Evolutionary conservation across 1,140 invertebrate genomes (phyloP), one percentile per base, ranked within the genome.

Genomic region (Heliconius eleuchia): DNA sequence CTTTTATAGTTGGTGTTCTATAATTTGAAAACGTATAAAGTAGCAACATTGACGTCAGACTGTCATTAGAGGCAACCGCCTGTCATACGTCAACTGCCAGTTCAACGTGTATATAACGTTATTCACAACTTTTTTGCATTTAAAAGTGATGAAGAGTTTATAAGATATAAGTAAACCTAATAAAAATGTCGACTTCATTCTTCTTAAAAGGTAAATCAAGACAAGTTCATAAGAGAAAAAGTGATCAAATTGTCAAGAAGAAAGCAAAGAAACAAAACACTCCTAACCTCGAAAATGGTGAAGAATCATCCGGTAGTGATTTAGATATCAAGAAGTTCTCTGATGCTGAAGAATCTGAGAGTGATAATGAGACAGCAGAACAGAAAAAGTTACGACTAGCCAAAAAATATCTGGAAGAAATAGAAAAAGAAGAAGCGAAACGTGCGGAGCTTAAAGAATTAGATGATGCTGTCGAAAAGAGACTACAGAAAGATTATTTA

Each of bases 301-400:
- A 95, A 30, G 95, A 95, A 85, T 94, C 93, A 66, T 94, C 94
- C 0, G 91, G 93, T 57, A 92, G 90, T 81, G 93, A 95, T 80
- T 87, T 95, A 78, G 94, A 95, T 84, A 80, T 94, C 46, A 91
- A 95, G 30, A 93, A 96, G 77, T 91, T 95, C 78, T 94, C 95
- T 39, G 95, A 95, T 55, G 92, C 94, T 3, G 95, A 95, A 60
- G 96, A 95, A 72, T 96, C 95, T 9, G 96, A 96, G 77, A 97
- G 97, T 83, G 97, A 98, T 79, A 95, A 97, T 79, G 96, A 97
- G 90, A 99, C 98, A 9, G 96, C 97, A 1, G 98, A 99, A 90
- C 97, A 99, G 87, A 99, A 99, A 88, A 97, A 97, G 86, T 84
- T 99, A 52, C 95, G 98, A 52, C 93, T 99, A 79, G 98, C 98